Conservation (phyloP, 2,113 vertebrate genomes). For the Elaphurus davidianus region DNA sequence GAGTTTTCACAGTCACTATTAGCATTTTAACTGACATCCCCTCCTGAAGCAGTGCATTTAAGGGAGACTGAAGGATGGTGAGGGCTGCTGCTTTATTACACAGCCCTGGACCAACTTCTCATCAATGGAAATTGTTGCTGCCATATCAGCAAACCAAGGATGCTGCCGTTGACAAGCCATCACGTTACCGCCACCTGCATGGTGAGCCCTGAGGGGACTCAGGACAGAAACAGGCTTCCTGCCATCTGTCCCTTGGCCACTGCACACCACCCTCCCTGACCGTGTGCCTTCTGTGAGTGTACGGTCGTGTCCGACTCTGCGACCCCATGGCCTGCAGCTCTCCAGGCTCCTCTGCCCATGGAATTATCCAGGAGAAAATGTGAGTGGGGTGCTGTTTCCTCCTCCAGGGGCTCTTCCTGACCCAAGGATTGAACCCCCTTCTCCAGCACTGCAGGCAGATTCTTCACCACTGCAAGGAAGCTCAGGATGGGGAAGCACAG, state of each 20-base stretch:
- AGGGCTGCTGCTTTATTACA: neutral
- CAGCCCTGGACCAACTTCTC: no score
- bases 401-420: neutral
- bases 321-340: neutral
- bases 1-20: neutral
- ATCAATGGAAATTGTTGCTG: neutral
- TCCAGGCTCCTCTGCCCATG: neutral
- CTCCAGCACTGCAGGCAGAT: neutral
- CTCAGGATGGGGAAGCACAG: neutral
- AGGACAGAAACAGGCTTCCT: neutral
- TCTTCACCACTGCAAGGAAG: neutral
- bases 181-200: fast-evolving
- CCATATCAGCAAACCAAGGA: neutral
- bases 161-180: neutral
- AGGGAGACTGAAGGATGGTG: neutral
- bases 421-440: neutral
- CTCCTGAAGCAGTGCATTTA: neutral
- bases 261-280: neutral
- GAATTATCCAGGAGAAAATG: neutral
- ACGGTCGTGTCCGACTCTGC: neutral
- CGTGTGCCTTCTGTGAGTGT: neutral
- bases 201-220: neutral
- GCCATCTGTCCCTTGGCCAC: neutral
- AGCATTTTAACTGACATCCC: neutral
- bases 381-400: neutral